Conservation (phyloP, 2,797 vertebrate species). For the Aselliscus stoliczkanus region DNA sequence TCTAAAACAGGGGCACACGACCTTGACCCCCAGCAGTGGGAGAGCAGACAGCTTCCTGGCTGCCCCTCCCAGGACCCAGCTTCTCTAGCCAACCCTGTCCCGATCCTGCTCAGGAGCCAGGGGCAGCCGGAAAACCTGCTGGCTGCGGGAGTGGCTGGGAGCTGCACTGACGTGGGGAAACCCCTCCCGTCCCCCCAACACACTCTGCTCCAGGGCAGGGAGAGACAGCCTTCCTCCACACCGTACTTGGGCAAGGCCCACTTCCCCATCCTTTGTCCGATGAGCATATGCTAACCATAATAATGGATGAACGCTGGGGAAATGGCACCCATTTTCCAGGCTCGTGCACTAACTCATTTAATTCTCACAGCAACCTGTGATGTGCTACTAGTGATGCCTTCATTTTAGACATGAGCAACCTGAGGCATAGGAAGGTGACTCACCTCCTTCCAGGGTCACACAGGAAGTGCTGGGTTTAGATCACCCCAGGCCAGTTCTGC, state of each 20-base stretch:
- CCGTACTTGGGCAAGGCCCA: background rate
- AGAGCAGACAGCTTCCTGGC: background rate
- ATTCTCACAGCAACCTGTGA: background rate
- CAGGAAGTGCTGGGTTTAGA: background rate
- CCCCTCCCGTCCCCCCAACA: no score
- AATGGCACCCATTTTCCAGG: background rate
- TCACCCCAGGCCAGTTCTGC: background rate
- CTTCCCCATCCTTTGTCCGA: background rate
- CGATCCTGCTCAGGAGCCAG: background rate
- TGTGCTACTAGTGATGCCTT: background rate
- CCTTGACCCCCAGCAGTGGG: rapidly evolving
- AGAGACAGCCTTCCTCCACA: background rate
- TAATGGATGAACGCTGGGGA: rapidly evolving
- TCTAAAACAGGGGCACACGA: background rate
- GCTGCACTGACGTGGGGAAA: background rate
- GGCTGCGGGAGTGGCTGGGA: rapidly evolving
- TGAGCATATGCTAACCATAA: rapidly evolving
- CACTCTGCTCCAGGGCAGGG: no score
- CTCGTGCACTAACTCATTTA: rapidly evolving
- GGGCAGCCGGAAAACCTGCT: rapidly evolving
- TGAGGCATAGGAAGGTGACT: background rate
- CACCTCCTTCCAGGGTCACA: background rate
- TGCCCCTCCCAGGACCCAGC: background rate
- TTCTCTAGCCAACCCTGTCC: background rate
- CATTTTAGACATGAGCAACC: background rate